These are phyloP conservation scores for Alloscopus bannaensis DNA, from an alignment of 2,888 invertebrate genomes.

Conservation along the genomic window DNA sequence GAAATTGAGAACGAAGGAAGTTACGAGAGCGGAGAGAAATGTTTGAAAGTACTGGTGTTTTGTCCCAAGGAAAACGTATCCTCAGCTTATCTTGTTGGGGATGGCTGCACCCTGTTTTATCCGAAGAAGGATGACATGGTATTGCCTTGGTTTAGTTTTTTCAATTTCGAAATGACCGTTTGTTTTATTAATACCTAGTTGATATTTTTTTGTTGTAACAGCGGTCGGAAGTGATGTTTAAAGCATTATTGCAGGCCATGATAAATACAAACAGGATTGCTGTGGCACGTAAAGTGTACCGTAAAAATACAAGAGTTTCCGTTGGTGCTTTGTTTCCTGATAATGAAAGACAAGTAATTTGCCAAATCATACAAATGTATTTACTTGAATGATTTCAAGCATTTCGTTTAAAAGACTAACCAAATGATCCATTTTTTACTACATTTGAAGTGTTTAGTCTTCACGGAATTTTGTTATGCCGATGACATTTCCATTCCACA, in stretches of 20 bases:
- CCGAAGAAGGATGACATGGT: constrained; percentile 63
- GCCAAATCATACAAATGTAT: neutral
- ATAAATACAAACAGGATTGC: constrained; percentile 59
- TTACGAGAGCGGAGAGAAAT: constrained; percentile 65
- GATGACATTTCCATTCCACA: constrained; percentile 69
- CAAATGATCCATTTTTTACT: neutral
- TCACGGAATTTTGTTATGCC: constrained; percentile 65
- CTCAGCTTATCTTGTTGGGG: constrained; percentile 60
- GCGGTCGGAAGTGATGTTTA: constrained; percentile 62
- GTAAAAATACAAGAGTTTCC: constrained; percentile 32
- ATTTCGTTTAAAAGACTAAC: neutral
- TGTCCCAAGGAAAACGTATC: constrained; percentile 65
- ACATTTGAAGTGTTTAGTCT: constrained; percentile 65
- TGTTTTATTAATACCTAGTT: neutral
- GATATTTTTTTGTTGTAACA: constrained; percentile 43
- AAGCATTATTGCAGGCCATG: constrained; percentile 66
- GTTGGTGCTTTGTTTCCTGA: constrained; percentile 66
- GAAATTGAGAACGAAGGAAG: constrained; percentile 51
- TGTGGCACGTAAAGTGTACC: constrained; percentile 67
- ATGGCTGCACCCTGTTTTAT: constrained; percentile 66
- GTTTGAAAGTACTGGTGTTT: constrained; percentile 69
- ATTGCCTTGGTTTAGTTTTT: constrained; percentile 24
- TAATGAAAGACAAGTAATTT: constrained; percentile 55
- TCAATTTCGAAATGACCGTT: neutral
- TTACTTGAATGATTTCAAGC: neutral